A percentile compares a stretch with the other conserved stretches of the same genome.
phyloP scores from a whole-genome alignment of 2,113 vertebrate species.

The Craseonycteris thonglongyai region DNA sequence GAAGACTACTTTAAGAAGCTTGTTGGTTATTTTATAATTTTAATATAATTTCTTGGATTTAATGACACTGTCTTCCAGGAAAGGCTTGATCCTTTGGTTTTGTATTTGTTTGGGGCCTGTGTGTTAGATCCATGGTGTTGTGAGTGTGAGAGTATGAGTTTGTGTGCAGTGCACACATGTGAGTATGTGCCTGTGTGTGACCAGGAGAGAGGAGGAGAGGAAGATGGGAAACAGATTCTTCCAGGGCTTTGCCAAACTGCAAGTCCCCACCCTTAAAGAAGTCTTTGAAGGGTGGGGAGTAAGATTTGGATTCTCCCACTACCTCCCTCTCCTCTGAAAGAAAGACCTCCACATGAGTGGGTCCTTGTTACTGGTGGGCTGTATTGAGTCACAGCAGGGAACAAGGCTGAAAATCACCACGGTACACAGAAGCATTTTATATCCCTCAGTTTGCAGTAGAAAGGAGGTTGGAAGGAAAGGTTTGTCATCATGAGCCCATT shows the following conservation, averaged over 20 bases:
- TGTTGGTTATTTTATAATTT: background rate
- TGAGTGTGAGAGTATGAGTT: background rate
- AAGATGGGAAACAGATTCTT: background rate
- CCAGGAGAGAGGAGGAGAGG: background rate
- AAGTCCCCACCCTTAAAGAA: background rate
- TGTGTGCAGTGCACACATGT: background rate
- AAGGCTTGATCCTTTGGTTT: background rate
- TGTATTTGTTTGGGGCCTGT: background rate
- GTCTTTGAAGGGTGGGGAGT: background rate
- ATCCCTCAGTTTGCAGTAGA: background rate
- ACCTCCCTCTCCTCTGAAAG: background rate
- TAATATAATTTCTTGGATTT: background rate
- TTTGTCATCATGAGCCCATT: constrained; percentile 1
- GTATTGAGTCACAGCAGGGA: background rate
- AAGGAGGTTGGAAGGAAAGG: background rate
- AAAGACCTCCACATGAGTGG: background rate
- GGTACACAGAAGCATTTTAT: background rate
- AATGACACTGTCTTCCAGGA: background rate
- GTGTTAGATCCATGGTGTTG: background rate
- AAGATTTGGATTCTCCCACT: background rate
- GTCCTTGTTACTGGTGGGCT: background rate
- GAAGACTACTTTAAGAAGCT: background rate
- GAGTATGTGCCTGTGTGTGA: background rate
- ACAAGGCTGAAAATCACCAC: background rate
- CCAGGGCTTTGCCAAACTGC: background rate